phyloP scores from a whole-genome alignment of 1,140 invertebrate species.

The Sipha flava region DNA sequence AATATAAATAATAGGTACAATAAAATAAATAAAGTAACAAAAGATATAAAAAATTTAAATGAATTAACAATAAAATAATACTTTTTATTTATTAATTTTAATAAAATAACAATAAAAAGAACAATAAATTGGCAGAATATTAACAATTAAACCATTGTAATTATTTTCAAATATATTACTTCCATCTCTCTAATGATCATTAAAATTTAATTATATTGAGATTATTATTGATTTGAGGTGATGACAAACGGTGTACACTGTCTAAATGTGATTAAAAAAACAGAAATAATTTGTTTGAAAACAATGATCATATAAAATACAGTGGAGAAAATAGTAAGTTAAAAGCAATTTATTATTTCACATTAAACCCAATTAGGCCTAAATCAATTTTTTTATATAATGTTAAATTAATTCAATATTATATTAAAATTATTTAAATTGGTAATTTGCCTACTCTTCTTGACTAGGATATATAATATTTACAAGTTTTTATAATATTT shows the following conservation, averaged over 20 bases:
- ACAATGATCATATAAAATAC: not conserved
- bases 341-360: slow-evolving; percentile 9
- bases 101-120: slow-evolving; percentile 26
- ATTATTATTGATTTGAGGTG: not conserved
- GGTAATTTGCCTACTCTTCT: not conserved
- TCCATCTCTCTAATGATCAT: not conserved
- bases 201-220: not conserved
- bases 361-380: slow-evolving; percentile 6
- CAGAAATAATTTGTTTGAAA: not conserved
- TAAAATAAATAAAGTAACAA: slow-evolving; percentile 31
- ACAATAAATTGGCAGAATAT: slow-evolving; percentile 1
- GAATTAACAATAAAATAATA: slow-evolving; percentile 31
- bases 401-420: not conserved
- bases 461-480: slow-evolving; percentile 21
- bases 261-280: not conserved
- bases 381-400: not conserved
- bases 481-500: not conserved
- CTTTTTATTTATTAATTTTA: slow-evolving; percentile 4
- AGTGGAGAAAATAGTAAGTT: not conserved
- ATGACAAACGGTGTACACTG: not conserved
- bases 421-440: not conserved
- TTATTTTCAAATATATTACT: not conserved
- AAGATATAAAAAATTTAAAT: slow-evolving; percentile 28
- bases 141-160: not conserved
- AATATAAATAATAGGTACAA: not conserved